Evolutionary conservation across 2,113 vertebrate genomes (phyloP).

Genomic region (human): GRCh38 chr5:88460501-88461000

Average conservation of each 20-base stretch:
- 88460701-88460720: not conserved
- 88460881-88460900: too few relatives aligned
- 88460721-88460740: not conserved
- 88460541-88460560: not conserved
- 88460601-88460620: not conserved
- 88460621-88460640: not conserved
- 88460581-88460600: not conserved
- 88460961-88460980: not conserved
- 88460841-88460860: conserved; percentile 24
- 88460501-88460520: not conserved
- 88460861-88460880: not conserved
- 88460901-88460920: not conserved
- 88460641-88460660: not conserved
- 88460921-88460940: conserved; percentile 42
- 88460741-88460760: not conserved
- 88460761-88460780: not conserved
- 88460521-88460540: not conserved
- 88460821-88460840: not conserved
- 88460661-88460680: not conserved
- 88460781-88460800: not conserved
- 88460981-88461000: conserved; percentile 56
- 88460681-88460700: not conserved
- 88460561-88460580: conserved; percentile 20
- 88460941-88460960: conserved; percentile 48
- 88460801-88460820: not conserved